phyloP scores from a whole-genome alignment of 2,113 vertebrate genomes.

The Indri indri region DNA sequence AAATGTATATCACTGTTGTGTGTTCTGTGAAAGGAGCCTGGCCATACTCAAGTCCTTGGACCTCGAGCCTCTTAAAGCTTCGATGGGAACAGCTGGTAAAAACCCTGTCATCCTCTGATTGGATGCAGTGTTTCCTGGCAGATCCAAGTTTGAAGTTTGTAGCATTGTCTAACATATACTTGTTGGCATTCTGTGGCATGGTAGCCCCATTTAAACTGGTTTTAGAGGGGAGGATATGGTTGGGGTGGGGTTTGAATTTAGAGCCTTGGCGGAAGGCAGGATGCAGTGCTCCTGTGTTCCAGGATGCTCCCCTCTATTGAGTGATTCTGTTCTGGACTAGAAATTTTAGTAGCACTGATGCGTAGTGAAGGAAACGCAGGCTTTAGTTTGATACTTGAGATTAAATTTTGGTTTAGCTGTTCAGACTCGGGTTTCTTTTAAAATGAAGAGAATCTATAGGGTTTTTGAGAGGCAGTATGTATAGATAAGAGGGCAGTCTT shows the following conservation, averaged over 20 bases:
- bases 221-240: neutral
- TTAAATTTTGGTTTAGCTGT: neutral
- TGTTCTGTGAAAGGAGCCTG: conserved; percentile 72
- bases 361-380: neutral
- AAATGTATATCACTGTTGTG: conserved; percentile 57
- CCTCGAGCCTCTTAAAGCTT: conserved; percentile 45
- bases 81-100: conserved; percentile 55
- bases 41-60: conserved; percentile 58
- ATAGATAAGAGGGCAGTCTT: neutral
- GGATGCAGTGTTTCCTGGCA: neutral
- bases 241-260: neutral
- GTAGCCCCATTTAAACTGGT: neutral
- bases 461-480: neutral
- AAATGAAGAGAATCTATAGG: neutral
- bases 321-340: neutral
- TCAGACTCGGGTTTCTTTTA: neutral
- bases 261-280: neutral
- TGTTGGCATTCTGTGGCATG: neutral
- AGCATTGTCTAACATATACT: neutral
- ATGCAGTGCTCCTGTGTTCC: neutral
- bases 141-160: neutral
- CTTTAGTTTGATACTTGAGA: neutral
- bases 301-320: neutral
- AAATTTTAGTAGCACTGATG: neutral
- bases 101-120: neutral